Evolutionary conservation across 2,797 vertebrate genomes (phyloP).

Genomic region (Sciaenops ocellatus): DNA sequence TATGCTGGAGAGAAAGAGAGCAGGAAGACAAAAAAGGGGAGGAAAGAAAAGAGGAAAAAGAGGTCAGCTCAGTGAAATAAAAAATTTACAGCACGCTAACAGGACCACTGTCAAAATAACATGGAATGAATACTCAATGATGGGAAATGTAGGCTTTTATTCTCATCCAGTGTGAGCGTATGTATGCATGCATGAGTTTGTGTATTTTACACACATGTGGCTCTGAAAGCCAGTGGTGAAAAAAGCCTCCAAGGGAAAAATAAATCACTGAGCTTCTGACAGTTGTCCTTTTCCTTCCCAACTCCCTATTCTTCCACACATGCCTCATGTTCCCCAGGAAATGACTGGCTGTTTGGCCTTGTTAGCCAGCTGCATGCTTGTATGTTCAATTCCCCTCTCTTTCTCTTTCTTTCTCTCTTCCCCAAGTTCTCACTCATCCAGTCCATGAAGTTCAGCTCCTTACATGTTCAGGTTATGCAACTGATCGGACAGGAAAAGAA

Average conservation of each 20-base stretch:
- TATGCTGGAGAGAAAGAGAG: conserved; percentile 90
- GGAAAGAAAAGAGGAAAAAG: conserved; percentile 70
- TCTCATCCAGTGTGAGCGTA: conserved; percentile 61
- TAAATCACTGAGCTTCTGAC: conserved; percentile 83
- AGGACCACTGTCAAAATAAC: conserved; percentile 79
- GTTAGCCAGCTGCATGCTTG: conserved; percentile 82
- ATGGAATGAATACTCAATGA: conserved; percentile 71
- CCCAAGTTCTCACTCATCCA: conserved; percentile 63
- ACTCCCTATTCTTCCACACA: conserved; percentile 80
- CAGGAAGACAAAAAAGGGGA: conserved; percentile 53
- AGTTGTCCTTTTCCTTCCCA: conserved; percentile 83
- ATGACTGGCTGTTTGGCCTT: conserved; percentile 83
- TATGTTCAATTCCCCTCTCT: conserved; percentile 59
- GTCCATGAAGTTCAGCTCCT: conserved; percentile 52
- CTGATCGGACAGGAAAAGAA: conserved; percentile 46
- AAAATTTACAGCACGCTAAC: conserved; percentile 81
- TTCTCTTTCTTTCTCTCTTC: conserved; percentile 48
- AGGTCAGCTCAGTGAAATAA: conserved; percentile 78
- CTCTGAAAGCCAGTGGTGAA: conserved; percentile 81
- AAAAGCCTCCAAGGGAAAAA: conserved; percentile 83
- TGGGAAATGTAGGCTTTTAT: conserved; percentile 78
- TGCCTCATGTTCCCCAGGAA: conserved; percentile 82
- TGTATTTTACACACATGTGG: conserved; percentile 79
- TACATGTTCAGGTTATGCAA: conserved; percentile 67
- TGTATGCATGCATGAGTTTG: conserved; percentile 69